Base-by-base conservation (phyloP, 2,113 vertebrate genomes). In the Isichthys henryi region DNA sequence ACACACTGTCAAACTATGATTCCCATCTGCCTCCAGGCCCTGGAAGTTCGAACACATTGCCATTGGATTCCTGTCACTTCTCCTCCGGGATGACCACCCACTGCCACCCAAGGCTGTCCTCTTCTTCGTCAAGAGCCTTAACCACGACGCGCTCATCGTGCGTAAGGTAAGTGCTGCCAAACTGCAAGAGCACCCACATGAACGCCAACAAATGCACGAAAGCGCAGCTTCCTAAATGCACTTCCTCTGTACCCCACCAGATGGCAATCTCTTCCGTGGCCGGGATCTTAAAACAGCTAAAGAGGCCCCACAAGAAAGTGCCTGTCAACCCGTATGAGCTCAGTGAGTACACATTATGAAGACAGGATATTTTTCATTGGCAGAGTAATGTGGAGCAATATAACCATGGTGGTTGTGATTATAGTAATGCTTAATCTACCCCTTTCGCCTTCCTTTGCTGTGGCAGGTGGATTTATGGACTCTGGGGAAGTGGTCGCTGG, bases 11-110 rank as follows among this genome's bases (percentile, higher is more conserved):
- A 2, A 70, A 19, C 10, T 84, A 52, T 17, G 11, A 62, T 19
- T 53, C 31, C 48, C 5, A 0, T 19, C 89, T 86, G 90, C 1
- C 56, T 94, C 5, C n/a, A 99, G 98, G 91, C 98, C 98, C 50
- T 99, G 98, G 98, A 99, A 99, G 93, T 99, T 99, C 3, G 98
- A 99, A 91, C 98, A 99, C 91, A 98, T 99, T 91, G 94, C 98
- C 53, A 98, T 99, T 62, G 97, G 98, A 15, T 98, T 99, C 92
- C 93, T 99, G 88, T 98, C 98, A 13, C 92, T 99, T 87, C 96
- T 99, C 31, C 93, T 99, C 93, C 96, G 98, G 92, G 98, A 99
- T 84, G 98, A 99, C 91, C 95, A 95, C 88, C 93, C 97, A 3
- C 94, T 99, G 88, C 98, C 97, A 35, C 90, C 94, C 27, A 92